These are phyloP conservation scores for Danio jaintianensis DNA, from an alignment of 2,797 vertebrate species.

Conservation along the genomic window DNA sequence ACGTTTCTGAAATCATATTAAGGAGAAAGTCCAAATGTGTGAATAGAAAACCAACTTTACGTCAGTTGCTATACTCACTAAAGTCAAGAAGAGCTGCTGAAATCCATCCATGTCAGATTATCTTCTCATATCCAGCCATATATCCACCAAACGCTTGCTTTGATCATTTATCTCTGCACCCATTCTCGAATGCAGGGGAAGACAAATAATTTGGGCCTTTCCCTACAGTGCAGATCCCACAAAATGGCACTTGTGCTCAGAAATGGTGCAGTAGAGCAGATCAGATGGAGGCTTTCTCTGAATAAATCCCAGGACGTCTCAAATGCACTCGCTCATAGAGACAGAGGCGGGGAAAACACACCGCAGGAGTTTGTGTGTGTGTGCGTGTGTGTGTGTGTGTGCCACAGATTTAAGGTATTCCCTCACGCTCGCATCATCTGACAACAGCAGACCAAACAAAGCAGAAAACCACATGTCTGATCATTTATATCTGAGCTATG, in stretches of 20 bases:
- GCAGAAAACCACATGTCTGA: constrained; percentile 1
- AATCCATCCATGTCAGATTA: constrained; percentile 33
- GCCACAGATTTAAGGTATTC: constrained; percentile 64
- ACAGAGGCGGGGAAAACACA: constrained; percentile 46
- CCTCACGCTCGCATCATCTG: constrained; percentile 56
- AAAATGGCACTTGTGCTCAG: neutral
- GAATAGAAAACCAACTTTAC: too few relatives aligned
- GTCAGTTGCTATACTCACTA: too few relatives aligned
- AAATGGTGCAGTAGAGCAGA: neutral
- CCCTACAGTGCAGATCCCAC: neutral
- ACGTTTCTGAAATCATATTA: too few relatives aligned
- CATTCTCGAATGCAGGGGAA: neutral
- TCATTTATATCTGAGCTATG: neutral
- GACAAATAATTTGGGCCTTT: neutral
- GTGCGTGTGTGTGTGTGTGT: too few relatives aligned
- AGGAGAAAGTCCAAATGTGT: too few relatives aligned
- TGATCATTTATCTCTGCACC: constrained; percentile 7
- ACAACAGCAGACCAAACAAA: constrained; percentile 37
- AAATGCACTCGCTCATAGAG: constrained; percentile 58
- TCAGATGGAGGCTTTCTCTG: constrained; percentile 45
- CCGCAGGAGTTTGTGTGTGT: constrained; percentile 43
- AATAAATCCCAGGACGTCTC: constrained; percentile 57
- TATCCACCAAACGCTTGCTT: neutral
- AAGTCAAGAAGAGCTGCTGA: constrained; percentile 12
- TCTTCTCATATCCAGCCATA: constrained; percentile 23